These are phyloP conservation scores for Diabrotica undecimpunctata DNA, from an alignment of 1,140 invertebrate species.

Conservation along the genomic window DNA sequence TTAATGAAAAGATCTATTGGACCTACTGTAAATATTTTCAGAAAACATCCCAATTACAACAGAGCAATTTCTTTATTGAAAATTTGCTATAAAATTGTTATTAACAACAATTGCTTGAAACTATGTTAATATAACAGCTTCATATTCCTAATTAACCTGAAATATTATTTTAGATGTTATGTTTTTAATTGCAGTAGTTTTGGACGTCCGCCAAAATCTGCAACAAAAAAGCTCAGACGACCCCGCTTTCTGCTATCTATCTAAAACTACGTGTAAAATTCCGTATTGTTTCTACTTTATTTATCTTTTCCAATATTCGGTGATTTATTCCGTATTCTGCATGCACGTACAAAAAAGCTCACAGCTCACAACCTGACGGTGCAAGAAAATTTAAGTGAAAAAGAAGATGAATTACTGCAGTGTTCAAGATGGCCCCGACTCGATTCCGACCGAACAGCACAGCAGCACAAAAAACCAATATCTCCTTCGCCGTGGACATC, in stretches of 20 bases:
- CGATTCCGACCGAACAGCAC: conserved; percentile 6
- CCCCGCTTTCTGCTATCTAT: neutral
- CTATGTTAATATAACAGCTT: too few species aligned
- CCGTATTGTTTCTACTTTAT: conserved; percentile 5
- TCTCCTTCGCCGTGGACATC: conserved; percentile 34
- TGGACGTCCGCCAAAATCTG: too few species aligned
- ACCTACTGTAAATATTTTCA: too few species aligned
- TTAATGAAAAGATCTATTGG: too few species aligned
- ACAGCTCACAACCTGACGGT: conserved; percentile 19
- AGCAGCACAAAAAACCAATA: conserved; percentile 40
- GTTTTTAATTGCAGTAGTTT: too few species aligned
- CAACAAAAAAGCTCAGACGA: too few species aligned
- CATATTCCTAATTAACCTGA: too few species aligned
- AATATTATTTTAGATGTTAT: too few species aligned
- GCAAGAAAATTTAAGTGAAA: conserved; percentile 38
- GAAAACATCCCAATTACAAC: too few species aligned
- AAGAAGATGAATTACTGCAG: conserved; percentile 39
- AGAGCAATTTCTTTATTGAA: too few species aligned
- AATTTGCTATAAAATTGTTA: too few species aligned
- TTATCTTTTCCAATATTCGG: conserved; percentile 16
- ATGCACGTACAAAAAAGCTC: conserved; percentile 10
- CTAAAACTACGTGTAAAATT: neutral
- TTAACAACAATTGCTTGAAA: too few species aligned
- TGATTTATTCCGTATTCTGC: conserved; percentile 15
- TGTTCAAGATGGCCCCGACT: conserved; percentile 39